Conservation (phyloP, 1,140 invertebrate species). For the Glomeris maerens region DNA sequence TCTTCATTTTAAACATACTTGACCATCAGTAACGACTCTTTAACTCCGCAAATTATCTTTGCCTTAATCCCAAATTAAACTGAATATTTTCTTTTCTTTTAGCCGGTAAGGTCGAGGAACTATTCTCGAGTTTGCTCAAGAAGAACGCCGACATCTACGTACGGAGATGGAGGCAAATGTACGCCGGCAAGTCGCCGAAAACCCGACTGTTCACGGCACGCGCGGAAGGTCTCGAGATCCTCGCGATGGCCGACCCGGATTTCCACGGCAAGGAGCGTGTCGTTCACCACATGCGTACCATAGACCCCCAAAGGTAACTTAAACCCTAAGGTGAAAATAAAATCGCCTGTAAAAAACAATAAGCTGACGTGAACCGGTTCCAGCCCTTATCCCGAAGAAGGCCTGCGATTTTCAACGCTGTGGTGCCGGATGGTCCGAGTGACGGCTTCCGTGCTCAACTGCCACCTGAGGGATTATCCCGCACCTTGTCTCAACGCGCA, state of each 20-base stretch:
- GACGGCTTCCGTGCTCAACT: conserved; percentile 65
- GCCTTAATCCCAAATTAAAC: neutral
- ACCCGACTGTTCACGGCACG: conserved; percentile 66
- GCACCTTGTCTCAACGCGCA: conserved; percentile 74
- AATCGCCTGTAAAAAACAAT: neutral
- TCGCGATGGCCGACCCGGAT: conserved; percentile 71
- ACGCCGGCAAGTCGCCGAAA: conserved; percentile 47
- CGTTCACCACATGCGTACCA: conserved; percentile 51
- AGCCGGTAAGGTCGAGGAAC: conserved; percentile 55
- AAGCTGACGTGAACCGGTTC: conserved; percentile 14
- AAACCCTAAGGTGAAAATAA: neutral
- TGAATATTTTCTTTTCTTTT: conserved; percentile 10
- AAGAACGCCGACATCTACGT: conserved; percentile 93
- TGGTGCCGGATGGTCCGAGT: conserved; percentile 79
- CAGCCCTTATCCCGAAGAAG: conserved; percentile 80
- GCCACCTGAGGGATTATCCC: conserved; percentile 89
- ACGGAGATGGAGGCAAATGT: conserved; percentile 67
- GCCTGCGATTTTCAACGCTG: conserved; percentile 73
- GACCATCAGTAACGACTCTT: too few species aligned
- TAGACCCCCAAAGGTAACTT: conserved; percentile 55
- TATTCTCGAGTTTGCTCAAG: conserved; percentile 67
- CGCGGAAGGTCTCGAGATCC: conserved; percentile 58
- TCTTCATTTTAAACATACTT: too few species aligned
- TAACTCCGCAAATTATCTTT: too few species aligned
- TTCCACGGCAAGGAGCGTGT: conserved; percentile 71